These are phyloP conservation scores for Sinotaia quadrata DNA, from an alignment of 2,888 invertebrate species.

Conservation along the genomic window DNA sequence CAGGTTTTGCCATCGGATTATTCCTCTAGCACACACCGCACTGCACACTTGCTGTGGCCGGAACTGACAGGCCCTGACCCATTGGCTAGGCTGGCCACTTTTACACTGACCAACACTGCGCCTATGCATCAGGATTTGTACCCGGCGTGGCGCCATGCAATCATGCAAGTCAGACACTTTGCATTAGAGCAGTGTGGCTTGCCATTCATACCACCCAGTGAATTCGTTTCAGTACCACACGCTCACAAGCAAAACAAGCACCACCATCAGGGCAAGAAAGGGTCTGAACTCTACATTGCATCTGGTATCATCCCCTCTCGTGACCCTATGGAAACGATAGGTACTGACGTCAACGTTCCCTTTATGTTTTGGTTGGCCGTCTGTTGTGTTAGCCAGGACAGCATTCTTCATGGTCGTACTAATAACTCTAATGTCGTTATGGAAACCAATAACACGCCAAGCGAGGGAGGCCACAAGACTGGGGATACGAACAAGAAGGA, in stretches of 20 bases:
- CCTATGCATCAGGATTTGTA: slow-evolving; percentile 56
- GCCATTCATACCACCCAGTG: slow-evolving; percentile 35
- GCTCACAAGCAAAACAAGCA: slow-evolving; percentile 2
- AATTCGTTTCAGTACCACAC: slow-evolving; percentile 11
- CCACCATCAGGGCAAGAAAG: slow-evolving; percentile 11
- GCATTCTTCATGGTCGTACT: not conserved
- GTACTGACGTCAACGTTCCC: slow-evolving; percentile 60
- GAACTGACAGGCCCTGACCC: slow-evolving; percentile 52
- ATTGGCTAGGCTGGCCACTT: slow-evolving; percentile 47
- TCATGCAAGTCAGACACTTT: slow-evolving; percentile 46
- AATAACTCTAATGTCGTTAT: not conserved
- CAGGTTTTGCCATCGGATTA: slow-evolving; percentile 34
- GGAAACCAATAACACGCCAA: not conserved
- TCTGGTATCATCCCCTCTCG: slow-evolving; percentile 46
- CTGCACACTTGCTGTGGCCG: slow-evolving; percentile 52
- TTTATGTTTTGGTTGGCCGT: slow-evolving; percentile 59
- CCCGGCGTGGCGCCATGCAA: slow-evolving; percentile 50
- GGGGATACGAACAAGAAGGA: not conserved
- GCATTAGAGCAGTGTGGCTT: slow-evolving; percentile 55
- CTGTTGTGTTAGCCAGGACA: slow-evolving; percentile 54
- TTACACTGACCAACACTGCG: slow-evolving; percentile 58
- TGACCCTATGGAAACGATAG: slow-evolving; percentile 48
- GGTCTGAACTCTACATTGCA: slow-evolving; percentile 38
- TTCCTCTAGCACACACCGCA: slow-evolving; percentile 44
- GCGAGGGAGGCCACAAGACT: not conserved